Evolutionary conservation across 2,888 invertebrate genomes (phyloP).

Genomic region (Pyrgus malvae): DNA sequence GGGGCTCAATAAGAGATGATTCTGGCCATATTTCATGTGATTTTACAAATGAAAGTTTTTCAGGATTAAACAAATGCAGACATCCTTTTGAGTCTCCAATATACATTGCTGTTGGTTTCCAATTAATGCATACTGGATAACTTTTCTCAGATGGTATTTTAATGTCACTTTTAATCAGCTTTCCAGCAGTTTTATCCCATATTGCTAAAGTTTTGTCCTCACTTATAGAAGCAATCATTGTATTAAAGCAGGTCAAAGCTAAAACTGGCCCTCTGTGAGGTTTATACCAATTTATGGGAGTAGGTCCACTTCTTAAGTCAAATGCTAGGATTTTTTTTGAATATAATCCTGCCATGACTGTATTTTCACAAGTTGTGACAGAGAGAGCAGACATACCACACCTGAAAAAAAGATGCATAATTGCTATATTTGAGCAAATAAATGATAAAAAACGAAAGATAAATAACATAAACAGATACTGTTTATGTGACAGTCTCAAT

Average conservation of each 20-base stretch:
- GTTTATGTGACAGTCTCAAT: too few species aligned
- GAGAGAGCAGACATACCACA: slow-evolving; percentile 80
- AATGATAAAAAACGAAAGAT: too few species aligned
- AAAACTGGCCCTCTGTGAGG: slow-evolving; percentile 80
- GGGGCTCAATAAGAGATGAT: slow-evolving; percentile 54
- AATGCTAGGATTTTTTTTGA: slow-evolving; percentile 78
- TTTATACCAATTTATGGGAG: slow-evolving; percentile 66
- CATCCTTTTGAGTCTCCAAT: slow-evolving; percentile 72
- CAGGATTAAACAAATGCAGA: slow-evolving; percentile 67
- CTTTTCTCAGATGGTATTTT: slow-evolving; percentile 64
- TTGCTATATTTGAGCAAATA: too few species aligned
- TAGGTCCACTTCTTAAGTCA: slow-evolving; percentile 69
- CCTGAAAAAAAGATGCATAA: slow-evolving; percentile 57
- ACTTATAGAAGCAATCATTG: slow-evolving; percentile 80
- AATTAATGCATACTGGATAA: slow-evolving; percentile 68
- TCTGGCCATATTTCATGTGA: slow-evolving; percentile 66
- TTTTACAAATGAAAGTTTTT: slow-evolving; percentile 50
- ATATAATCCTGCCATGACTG: slow-evolving; percentile 79
- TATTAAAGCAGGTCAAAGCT: slow-evolving; percentile 56
- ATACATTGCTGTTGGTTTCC: slow-evolving; percentile 65
- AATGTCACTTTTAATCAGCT: slow-evolving; percentile 59
- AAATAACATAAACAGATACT: too few species aligned
- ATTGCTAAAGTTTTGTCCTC: slow-evolving; percentile 81
- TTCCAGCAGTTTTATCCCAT: slow-evolving; percentile 79
- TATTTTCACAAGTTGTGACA: slow-evolving; percentile 65